Evolutionary conservation across 2,888 invertebrate species (phyloP).

Genomic region (Neocrepidodera transversa): DNA sequence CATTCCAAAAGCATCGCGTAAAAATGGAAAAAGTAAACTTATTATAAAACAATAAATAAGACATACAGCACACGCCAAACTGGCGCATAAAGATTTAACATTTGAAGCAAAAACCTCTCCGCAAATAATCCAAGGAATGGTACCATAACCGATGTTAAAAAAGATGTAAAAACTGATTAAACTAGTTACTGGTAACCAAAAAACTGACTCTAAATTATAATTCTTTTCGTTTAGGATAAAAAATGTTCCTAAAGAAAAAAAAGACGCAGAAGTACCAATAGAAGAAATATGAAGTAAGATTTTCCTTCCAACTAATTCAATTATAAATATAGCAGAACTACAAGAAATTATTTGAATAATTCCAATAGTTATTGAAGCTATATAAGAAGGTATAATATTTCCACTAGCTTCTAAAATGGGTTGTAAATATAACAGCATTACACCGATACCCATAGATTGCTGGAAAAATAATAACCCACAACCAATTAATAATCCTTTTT

Average conservation of each 20-base stretch:
- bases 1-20: constrained; percentile 26
- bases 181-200: constrained; percentile 74
- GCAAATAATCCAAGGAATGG: constrained; percentile 81
- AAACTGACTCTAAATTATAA: constrained; percentile 55
- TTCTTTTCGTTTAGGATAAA: constrained; percentile 57
- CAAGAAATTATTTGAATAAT: constrained; percentile 76
- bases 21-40: constrained; percentile 38
- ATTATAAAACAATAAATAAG: too few species aligned
- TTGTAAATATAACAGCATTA: constrained; percentile 79
- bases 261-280: constrained; percentile 67
- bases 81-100: constrained; percentile 71
- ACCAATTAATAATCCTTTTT: constrained; percentile 50
- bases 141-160: constrained; percentile 74
- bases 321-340: constrained; percentile 72
- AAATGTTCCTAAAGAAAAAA: constrained; percentile 73
- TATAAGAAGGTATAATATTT: constrained; percentile 61
- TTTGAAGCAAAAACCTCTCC: constrained; percentile 81
- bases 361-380: constrained; percentile 78
- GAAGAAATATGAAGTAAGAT: constrained; percentile 74
- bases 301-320: constrained; percentile 77
- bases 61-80: constrained; percentile 26
- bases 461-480: constrained; percentile 50
- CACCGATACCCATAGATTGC: constrained; percentile 80
- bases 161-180: constrained; percentile 74
- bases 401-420: constrained; percentile 66